Evolutionary conservation across 2,797 vertebrate genomes (phyloP).

Genomic region (Fringilla coelebs): DNA sequence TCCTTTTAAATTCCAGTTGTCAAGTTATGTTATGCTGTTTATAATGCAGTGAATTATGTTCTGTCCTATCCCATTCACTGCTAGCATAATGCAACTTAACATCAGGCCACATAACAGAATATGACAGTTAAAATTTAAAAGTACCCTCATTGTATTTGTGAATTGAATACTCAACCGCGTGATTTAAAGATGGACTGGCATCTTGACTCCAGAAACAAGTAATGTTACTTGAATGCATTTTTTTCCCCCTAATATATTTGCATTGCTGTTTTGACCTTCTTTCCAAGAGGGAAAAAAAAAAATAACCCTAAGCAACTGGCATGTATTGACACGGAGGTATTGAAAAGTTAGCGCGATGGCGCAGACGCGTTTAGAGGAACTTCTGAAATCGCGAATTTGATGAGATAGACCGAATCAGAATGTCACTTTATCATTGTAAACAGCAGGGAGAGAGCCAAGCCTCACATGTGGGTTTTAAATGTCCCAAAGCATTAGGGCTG

Average conservation of each 20-base stretch:
- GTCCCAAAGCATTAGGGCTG: conserved; percentile 37
- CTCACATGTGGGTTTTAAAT: conserved; percentile 65
- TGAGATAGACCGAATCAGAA: conserved; percentile 8
- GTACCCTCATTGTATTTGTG: conserved; percentile 69
- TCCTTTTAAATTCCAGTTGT: conserved; percentile 67
- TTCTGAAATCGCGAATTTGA: conserved; percentile 36
- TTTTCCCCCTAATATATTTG: neutral
- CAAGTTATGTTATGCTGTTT: conserved; percentile 64
- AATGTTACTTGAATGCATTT: conserved; percentile 34
- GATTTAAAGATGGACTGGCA: conserved; percentile 68
- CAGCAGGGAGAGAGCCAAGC: conserved; percentile 42
- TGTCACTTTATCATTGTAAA: conserved; percentile 52
- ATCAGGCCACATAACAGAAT: conserved; percentile 62
- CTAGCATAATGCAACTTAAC: conserved; percentile 68
- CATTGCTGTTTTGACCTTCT: conserved; percentile 37
- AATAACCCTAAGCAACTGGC: conserved; percentile 65
- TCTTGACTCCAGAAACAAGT: conserved; percentile 57
- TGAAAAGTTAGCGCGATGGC: conserved; percentile 11
- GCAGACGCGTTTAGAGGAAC: conserved; percentile 20
- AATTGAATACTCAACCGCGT: conserved; percentile 56
- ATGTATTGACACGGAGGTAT: conserved; percentile 35
- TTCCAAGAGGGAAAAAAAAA: conserved; percentile 35
- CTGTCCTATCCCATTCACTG: conserved; percentile 59
- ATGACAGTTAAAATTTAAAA: conserved; percentile 68
- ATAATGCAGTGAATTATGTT: conserved; percentile 60